These are phyloP conservation scores for Acanthornis magna DNA, from an alignment of 2,797 vertebrate species.

Conservation along the genomic window DNA sequence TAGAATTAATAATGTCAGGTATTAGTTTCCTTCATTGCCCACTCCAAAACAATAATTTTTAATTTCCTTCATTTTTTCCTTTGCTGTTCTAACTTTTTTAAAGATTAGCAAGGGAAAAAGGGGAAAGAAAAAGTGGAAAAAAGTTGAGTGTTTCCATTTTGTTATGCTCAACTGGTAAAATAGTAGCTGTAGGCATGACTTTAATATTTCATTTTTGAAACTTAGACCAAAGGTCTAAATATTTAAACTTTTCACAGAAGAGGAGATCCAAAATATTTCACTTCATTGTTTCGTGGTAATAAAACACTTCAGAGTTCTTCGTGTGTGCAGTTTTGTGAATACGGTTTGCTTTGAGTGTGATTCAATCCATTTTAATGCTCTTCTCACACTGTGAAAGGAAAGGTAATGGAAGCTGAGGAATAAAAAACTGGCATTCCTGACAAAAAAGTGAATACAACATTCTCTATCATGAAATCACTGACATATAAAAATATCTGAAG, in stretches of 20 bases:
- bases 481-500: not conserved
- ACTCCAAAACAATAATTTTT: not conserved
- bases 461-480: not conserved
- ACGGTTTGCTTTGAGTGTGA: rapidly evolving
- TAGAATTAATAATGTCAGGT: not conserved
- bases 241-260: not conserved
- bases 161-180: not conserved
- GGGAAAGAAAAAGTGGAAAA: not conserved
- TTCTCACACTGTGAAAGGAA: not conserved
- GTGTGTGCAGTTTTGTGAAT: rapidly evolving
- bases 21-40: not conserved
- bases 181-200: not conserved
- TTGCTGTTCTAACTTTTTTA: not conserved
- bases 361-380: not conserved
- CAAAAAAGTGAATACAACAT: not conserved
- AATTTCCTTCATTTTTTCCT: not conserved
- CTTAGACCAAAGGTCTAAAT: not conserved
- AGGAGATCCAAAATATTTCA: not conserved
- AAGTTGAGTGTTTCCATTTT: not conserved
- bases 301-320: not conserved
- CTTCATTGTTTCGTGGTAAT: not conserved
- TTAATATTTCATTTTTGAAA: conserved; percentile 3
- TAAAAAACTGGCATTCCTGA: not conserved
- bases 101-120: not conserved
- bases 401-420: not conserved